Conservation (phyloP, 2,113 vertebrate species). For the Paratilapia polleni region DNA sequence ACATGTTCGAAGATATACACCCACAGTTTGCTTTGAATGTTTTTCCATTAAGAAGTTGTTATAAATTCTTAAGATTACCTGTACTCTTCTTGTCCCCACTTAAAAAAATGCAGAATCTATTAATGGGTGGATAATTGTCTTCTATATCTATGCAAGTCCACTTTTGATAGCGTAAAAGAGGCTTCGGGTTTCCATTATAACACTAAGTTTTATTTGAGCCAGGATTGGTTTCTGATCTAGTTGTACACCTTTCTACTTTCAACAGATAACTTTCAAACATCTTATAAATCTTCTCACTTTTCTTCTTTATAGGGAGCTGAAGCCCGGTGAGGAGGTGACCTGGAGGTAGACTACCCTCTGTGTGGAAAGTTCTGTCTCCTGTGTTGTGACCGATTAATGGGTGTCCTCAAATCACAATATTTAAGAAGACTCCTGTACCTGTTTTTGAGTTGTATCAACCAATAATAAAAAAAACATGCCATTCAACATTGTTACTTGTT, state of each 20-base stretch:
- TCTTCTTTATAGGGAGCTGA: constrained; percentile 85
- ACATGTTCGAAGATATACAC: not conserved
- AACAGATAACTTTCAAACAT: not conserved
- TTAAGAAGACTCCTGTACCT: constrained; percentile 37
- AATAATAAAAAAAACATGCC: constrained; percentile 67
- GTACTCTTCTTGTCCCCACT: not conserved
- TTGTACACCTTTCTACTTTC: not conserved
- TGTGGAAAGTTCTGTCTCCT: constrained; percentile 30
- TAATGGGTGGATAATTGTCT: not conserved
- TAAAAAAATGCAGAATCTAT: not conserved
- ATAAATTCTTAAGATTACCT: not conserved
- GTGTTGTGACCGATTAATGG: constrained; percentile 38
- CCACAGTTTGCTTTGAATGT: not conserved
- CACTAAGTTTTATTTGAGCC: not conserved
- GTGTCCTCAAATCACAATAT: constrained; percentile 41
- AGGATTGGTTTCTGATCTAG: not conserved
- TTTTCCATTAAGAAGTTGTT: not conserved
- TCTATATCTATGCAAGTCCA: not conserved
- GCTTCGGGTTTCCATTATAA: not conserved
- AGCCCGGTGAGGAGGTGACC: constrained; percentile 88
- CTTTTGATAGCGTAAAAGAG: not conserved
- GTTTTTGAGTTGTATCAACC: constrained; percentile 49
- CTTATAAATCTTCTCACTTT: not conserved
- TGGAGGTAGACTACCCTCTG: constrained; percentile 85
- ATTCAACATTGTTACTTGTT: constrained; percentile 4